A percentile compares a stretch with the other conserved stretches of the same genome.
Evolutionary conservation across 2,888 invertebrate species (phyloP).

Genomic region (Lasioglossum figueresi): DNA sequence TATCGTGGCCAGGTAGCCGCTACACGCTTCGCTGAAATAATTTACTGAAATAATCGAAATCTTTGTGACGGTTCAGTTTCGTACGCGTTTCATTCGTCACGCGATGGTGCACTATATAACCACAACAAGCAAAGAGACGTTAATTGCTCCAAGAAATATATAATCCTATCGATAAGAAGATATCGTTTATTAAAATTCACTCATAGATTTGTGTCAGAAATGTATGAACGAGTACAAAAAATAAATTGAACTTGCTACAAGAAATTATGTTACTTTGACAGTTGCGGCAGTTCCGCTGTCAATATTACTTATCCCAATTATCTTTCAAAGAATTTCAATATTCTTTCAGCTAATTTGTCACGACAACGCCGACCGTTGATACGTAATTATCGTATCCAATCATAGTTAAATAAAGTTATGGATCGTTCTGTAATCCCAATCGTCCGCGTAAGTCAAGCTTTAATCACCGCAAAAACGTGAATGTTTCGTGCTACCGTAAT

Average conservation of each 20-base stretch:
- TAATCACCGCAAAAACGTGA: neutral
- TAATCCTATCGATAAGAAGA: neutral
- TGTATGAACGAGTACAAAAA: neutral
- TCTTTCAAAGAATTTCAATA: neutral
- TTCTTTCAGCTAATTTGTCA: neutral
- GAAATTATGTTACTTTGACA: neutral
- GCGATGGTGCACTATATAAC: too few species aligned
- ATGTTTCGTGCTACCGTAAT: too few species aligned
- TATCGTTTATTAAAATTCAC: neutral
- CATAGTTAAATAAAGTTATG: neutral
- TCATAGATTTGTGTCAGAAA: too few species aligned
- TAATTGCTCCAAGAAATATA: neutral
- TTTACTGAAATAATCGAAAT: neutral
- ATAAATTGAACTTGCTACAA: neutral
- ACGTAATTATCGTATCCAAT: neutral
- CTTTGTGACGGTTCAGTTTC: neutral
- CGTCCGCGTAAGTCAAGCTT: neutral
- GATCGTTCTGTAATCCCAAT: neutral
- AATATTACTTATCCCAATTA: neutral
- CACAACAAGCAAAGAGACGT: neutral
- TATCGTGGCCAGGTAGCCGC: conserved; percentile 59
- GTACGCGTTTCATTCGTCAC: neutral
- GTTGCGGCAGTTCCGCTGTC: neutral
- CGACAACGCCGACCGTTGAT: too few species aligned
- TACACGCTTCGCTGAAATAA: conserved; percentile 6